Conservation (phyloP, 2,113 vertebrate genomes). For the Hippoglossus stenolepis region DNA sequence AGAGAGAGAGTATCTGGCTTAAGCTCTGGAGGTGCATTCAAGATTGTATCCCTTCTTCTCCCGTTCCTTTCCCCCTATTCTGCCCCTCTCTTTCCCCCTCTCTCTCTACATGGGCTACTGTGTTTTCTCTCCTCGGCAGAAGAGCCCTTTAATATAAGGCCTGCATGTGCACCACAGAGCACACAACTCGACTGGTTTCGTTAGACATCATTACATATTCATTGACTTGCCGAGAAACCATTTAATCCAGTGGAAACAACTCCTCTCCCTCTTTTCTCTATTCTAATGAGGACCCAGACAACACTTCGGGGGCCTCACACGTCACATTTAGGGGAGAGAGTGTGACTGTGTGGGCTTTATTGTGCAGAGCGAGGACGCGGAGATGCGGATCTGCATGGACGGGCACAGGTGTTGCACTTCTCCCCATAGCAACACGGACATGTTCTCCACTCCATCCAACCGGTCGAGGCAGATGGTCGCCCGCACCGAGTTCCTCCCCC, state of each 20-base stretch:
- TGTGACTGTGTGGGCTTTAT: slow-evolving; percentile 7
- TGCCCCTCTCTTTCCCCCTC: slow-evolving; percentile 53
- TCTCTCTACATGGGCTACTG: slow-evolving; percentile 33
- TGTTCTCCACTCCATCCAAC: too few relatives aligned
- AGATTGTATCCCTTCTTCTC: slow-evolving; percentile 67
- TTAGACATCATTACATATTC: slow-evolving; percentile 82
- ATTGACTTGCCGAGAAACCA: slow-evolving; percentile 79
- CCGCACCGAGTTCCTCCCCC: too few relatives aligned
- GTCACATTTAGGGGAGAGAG: slow-evolving; percentile 36
- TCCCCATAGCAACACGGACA: slow-evolving; percentile 8
- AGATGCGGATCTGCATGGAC: neutral
- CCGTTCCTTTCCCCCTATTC: slow-evolving; percentile 35
- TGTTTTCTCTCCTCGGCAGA: slow-evolving; percentile 32
- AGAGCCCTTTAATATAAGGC: slow-evolving; percentile 56
- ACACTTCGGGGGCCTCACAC: slow-evolving; percentile 29
- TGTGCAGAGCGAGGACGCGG: slow-evolving; percentile 4
- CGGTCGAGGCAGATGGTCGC: too few relatives aligned
- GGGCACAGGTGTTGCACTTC: slow-evolving; percentile 55
- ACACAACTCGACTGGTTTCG: slow-evolving; percentile 56
- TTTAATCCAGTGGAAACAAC: slow-evolving; percentile 79
- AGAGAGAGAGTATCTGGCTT: slow-evolving; percentile 59
- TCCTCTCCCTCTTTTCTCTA: slow-evolving; percentile 47
- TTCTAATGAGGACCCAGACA: slow-evolving; percentile 61
- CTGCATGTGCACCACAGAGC: slow-evolving; percentile 36
- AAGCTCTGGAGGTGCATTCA: slow-evolving; percentile 64